phyloP scores from a whole-genome alignment of 2,113 vertebrate species.

The Podarcis raffonei region DNA sequence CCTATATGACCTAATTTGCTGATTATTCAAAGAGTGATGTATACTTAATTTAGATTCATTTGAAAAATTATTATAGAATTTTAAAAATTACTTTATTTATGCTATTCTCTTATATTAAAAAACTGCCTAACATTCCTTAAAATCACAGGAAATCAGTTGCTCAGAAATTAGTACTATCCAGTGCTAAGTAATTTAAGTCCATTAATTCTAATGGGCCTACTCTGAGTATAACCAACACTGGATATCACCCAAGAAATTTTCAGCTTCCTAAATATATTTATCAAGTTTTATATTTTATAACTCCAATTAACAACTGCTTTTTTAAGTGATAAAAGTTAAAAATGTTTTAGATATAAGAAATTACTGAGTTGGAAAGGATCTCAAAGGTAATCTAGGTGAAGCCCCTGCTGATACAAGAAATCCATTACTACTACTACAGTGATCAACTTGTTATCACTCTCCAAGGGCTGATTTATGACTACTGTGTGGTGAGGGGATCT shows the following conservation, averaged over 20 bases:
- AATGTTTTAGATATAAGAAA: conserved; percentile 10
- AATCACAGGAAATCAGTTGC: conserved; percentile 24
- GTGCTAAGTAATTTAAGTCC: no score
- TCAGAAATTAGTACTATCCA: conserved; percentile 14
- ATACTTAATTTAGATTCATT: conserved; percentile 4
- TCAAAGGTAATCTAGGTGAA: background rate
- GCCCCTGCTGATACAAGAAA: background rate
- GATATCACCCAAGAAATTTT: background rate
- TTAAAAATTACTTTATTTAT: background rate
- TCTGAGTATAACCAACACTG: background rate
- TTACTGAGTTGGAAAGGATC: background rate
- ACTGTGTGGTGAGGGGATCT: background rate
- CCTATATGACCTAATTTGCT: conserved; percentile 1
- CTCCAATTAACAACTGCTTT: background rate
- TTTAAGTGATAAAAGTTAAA: conserved; percentile 31
- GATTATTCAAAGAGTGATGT: background rate
- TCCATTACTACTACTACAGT: background rate
- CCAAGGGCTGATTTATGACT: background rate
- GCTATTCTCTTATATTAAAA: background rate
- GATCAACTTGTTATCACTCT: background rate
- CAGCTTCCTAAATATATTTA: background rate
- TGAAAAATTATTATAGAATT: background rate
- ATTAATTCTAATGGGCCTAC: no score
- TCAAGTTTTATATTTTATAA: background rate
- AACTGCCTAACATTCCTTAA: background rate